Evolutionary conservation across 2,888 invertebrate species (phyloP), one percentile per base, ranked within the genome.

Genomic region (Deilephila elpenor): DNA sequence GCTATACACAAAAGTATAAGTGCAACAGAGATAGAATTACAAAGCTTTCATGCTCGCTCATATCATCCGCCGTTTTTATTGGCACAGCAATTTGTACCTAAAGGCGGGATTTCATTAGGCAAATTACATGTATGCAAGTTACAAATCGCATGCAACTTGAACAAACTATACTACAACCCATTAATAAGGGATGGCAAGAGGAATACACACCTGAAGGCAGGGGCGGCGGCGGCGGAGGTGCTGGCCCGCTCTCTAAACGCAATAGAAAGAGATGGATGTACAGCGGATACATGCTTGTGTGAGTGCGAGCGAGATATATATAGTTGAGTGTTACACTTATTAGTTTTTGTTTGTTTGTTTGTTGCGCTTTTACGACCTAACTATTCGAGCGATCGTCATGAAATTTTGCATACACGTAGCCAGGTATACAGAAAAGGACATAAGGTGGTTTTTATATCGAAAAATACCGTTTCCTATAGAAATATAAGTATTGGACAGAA

Each of bases 161-260:
- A 25, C 25, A 25, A 25, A 25, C 25, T 56, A 56, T 56, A n/a
- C n/a, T 56, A 56, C 34, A 19, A 34, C 19, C 8, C 32, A 7
- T 2, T 5, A 51, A 14, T 8, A 67, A 19, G 44, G 14, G 20
- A 5, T 25, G 5, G 51, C 14, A 17, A 5, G 25, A 14, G 20
- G 25, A 61, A 73, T 34, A 72, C 77, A 29, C 8, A 77, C 76
- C 78, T 74, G 78, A 77, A 17, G 78, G 79, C 77, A 77, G 74
- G n/a, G 75, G 77, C 67, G 73, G 73, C 56, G 73, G 78, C 34
- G 78, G 78, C 64, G 78, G 78, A 61, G 76, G 75, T 0, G 25
- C 20, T 14, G 74, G 56, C 3, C 74, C 76, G 20, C 75, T 84
- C 37, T 73, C 75, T 74, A 74, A 61, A 72, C 67, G 37, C 44